phyloP scores from a whole-genome alignment of 2,888 invertebrate genomes.

The Nephrotoma guestfalica region DNA sequence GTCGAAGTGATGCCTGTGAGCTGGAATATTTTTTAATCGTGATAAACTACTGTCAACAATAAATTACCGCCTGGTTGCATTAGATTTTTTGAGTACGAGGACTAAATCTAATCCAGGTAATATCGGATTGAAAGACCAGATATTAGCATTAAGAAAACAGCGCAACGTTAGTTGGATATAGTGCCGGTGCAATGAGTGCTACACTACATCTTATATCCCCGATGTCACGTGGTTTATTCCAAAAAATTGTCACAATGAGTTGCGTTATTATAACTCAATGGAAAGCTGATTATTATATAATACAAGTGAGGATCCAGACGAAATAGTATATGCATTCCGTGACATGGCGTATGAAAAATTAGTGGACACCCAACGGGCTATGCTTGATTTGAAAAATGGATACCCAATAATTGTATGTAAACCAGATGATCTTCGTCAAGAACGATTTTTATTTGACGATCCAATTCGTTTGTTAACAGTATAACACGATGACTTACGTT shows the following conservation, averaged over 20 bases:
- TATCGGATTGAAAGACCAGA: constrained; percentile 51
- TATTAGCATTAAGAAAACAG: constrained; percentile 40
- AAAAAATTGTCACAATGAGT: constrained; percentile 51
- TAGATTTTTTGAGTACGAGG: constrained; percentile 44
- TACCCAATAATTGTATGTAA: constrained; percentile 36
- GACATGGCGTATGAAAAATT: background rate
- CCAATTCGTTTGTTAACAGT: constrained; percentile 28
- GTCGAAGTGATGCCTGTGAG: background rate
- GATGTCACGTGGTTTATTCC: constrained; percentile 48
- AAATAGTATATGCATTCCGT: constrained; percentile 15
- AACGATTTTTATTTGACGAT: constrained; percentile 45
- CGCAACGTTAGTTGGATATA: constrained; percentile 47
- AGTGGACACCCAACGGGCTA: background rate
- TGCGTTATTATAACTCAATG: constrained; percentile 40
- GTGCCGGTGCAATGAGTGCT: constrained; percentile 35
- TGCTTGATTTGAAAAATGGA: background rate
- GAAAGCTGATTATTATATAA: constrained; percentile 32
- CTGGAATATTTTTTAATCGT: constrained; percentile 16
- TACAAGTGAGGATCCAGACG: constrained; percentile 38
- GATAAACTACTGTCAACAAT: constrained; percentile 24
- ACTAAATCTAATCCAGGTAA: constrained; percentile 48
- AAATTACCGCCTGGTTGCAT: constrained; percentile 24
- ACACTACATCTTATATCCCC: constrained; percentile 42
- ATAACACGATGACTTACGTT: background rate
- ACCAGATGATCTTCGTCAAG: constrained; percentile 48